A percentile compares a stretch with the other conserved stretches of the same genome.
phyloP scores from a whole-genome alignment of 2,113 vertebrate species.

The Nothoprocta pentlandii region DNA sequence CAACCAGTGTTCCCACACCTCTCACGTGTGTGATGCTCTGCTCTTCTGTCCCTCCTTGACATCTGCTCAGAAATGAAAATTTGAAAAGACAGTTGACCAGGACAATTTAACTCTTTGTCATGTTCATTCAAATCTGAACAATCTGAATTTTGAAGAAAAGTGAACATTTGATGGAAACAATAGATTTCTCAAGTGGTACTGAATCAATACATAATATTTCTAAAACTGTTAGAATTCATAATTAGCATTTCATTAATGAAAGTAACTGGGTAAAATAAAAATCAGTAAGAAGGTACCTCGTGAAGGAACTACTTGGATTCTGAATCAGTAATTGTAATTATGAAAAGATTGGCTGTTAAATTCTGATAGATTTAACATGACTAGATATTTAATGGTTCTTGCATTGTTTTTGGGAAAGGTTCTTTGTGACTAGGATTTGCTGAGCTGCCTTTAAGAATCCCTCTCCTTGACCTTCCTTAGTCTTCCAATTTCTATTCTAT shows the following conservation, averaged over 20 bases:
- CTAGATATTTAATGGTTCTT: background rate
- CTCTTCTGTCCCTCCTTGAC: background rate
- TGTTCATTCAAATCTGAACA: background rate
- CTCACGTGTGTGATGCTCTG: background rate
- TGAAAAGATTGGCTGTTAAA: background rate
- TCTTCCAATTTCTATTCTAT: constrained; percentile 61
- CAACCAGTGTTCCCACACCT: background rate
- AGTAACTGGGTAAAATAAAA: constrained; percentile 16
- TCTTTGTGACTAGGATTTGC: background rate
- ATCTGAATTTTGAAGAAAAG: background rate
- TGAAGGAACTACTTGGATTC: constrained; percentile 8
- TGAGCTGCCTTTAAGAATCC: background rate
- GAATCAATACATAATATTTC: background rate
- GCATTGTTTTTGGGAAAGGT: background rate
- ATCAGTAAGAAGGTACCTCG: background rate
- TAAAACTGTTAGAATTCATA: background rate
- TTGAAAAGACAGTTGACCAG: background rate
- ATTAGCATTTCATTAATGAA: constrained; percentile 12
- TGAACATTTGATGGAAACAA: background rate
- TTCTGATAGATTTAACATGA: background rate
- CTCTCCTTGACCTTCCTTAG: constrained; percentile 37
- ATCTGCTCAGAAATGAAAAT: background rate
- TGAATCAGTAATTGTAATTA: background rate
- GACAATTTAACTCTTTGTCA: background rate
- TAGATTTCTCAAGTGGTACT: background rate